Evolutionary conservation across 1,140 invertebrate genomes (phyloP).

Genomic region (Stegodyphus dumicola): DNA sequence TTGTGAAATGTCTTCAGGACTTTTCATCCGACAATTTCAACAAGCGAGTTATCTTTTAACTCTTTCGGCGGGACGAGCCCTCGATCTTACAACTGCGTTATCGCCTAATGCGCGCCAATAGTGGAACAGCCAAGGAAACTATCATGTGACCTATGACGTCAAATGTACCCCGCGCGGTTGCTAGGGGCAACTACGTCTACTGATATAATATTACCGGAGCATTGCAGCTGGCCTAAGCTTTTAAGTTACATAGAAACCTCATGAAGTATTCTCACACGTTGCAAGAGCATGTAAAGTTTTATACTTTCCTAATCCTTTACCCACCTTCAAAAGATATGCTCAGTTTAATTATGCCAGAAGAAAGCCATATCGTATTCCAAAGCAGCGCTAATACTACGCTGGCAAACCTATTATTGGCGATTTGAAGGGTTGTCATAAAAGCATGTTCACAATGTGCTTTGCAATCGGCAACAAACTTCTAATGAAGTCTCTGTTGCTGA

Average conservation of each 20-base stretch:
- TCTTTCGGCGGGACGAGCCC: not conserved
- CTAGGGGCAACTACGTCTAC: slow-evolving; percentile 62
- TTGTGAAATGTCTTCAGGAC: no score
- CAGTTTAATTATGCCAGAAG: not conserved
- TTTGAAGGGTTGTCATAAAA: no score
- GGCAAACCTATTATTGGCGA: no score
- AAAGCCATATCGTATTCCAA: not conserved
- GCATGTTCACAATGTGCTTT: no score
- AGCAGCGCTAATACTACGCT: no score
- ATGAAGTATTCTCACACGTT: slow-evolving; percentile 31
- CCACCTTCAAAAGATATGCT: not conserved
- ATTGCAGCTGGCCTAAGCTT: slow-evolving; percentile 45
- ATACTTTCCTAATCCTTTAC: slow-evolving; percentile 2
- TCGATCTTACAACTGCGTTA: slow-evolving; percentile 35
- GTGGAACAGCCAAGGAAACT: slow-evolving; percentile 49
- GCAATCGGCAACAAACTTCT: no score
- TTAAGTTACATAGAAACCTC: slow-evolving; percentile 48
- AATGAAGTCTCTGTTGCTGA: no score
- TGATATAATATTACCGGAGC: slow-evolving; percentile 60
- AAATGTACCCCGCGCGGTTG: slow-evolving; percentile 59
- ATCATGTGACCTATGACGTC: slow-evolving; percentile 60
- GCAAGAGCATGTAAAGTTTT: slow-evolving; percentile 1
- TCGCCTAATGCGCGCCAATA: slow-evolving; percentile 46
- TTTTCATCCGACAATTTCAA: no score
- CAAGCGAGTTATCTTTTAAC: not conserved